Base-by-base conservation (phyloP, 1,140 invertebrate species). In the Bombus haemorrhoidalis region DNA sequence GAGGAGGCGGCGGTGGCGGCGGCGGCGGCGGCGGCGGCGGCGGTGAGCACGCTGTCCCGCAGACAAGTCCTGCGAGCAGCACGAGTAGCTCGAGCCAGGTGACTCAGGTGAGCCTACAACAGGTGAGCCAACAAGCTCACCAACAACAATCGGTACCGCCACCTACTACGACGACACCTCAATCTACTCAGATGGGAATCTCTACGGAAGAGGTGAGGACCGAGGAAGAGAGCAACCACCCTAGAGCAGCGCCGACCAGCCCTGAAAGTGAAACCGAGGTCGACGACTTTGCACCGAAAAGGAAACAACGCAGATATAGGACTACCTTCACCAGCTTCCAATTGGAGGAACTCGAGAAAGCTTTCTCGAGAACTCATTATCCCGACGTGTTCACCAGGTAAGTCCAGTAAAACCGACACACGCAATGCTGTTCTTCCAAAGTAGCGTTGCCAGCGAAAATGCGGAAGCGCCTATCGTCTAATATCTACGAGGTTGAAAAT, bases 381-480 rank as follows among this genome's bases (percentile, higher is more conserved):
- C 99, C 99, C 34, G 99, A 99, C 95, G 99, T 99, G 1, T 99
- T 99, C 95, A 99, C 98, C 39, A 98, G 99, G 98, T 99, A 96
- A 95, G 96, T 93, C 59, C n/a, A 8, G 4, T 28, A 37, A 28
- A 2, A 34, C 47, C 62, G 25, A 79, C 22, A 25, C 59, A 15
- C 22, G 39, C 41, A 28, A 25, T 34, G 32, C 32, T 28, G n/a
- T 66, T 15, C 18, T 68, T 68, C 22, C 8, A 22, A n/a, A 66
- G 64, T 66, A 32, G n/a, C 62, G 13, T 28, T 28, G 59, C 28
- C 28, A 62, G 59, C 59, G 4, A 62, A 62, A 62, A 62, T n/a
- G 10, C 59, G 64, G 12, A 39, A 72, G 6, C 69, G 28, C 12
- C 12, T 72, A n/a, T 28, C 69, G 12, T 41, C 18, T 47, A 47